Evolutionary conservation across 2,797 vertebrate genomes (phyloP), one percentile per base, ranked within the genome.

Genomic region (Toxotes lorentzi): DNA sequence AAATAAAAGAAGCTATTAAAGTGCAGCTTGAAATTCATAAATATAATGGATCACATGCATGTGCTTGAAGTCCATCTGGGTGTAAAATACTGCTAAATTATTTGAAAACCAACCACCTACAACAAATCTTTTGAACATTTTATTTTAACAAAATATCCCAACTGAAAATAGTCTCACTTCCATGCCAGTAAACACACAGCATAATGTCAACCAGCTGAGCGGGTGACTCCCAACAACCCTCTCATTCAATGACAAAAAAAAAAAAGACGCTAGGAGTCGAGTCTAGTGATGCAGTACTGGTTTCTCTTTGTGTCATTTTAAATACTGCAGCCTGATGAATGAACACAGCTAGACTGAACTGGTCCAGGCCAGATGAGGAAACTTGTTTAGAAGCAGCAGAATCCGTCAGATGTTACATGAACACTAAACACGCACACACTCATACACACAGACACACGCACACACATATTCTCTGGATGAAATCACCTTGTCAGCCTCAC

Each of bases 111-210:
- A 34, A 32, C 2, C 35, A 59, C 14, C 11, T 12, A 73, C 10
- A 62, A 50, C n/a, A 32, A 53, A 68, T 38, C 4, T 30, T 83
- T 61, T 70, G 1, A 81, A 81, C 17, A 56, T 83, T 93, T 93
- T 92, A 90, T 88, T 92, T 89, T 78, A 71, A 69, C 79, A 91
- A 93, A 92, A 88, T 79, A 87, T 81, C 64, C 70, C 53, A 87
- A 81, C 27, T 40, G 38, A 84, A 74, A 66, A 70, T 61, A 59
- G 21, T 67, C 35, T 73, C 47, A 30, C 27, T 79, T 85, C 45
- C 32, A 76, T 60, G 34, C 48, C 16, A 67, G 53, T 69, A 59
- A 73, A 86, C 67, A 81, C 56, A 82, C 17, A 73, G 71, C 4
- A n/a, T 21, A 1, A 83, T 27, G 54, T 67, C 21, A 30, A 40